These are phyloP conservation scores for Psilanteris sp. DNA, from an alignment of 1,140 invertebrate species.

Conservation along the genomic window DNA sequence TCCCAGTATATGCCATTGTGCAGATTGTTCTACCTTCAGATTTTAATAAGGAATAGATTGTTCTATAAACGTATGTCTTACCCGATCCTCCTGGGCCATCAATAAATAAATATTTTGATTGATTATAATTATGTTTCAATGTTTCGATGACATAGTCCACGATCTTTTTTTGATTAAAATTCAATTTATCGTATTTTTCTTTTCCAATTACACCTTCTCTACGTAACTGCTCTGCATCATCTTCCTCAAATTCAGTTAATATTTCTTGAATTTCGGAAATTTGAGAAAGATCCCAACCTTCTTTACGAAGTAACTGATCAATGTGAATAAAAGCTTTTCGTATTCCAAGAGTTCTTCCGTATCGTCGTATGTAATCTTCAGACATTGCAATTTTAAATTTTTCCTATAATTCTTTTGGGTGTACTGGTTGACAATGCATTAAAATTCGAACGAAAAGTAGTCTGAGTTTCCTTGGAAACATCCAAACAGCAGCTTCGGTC, in stretches of 20 bases:
- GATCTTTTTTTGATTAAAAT: too few relatives aligned
- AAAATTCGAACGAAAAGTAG: too few relatives aligned
- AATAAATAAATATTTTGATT: conserved; percentile 38
- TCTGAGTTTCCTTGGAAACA: neutral
- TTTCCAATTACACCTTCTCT: too few relatives aligned
- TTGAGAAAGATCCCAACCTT: conserved; percentile 20
- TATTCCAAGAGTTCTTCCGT: conserved; percentile 8
- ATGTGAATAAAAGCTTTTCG: conserved; percentile 22
- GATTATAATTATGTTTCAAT: too few relatives aligned
- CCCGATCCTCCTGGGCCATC: conserved; percentile 60
- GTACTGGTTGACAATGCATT: too few relatives aligned
- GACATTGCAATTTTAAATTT: conserved; percentile 31
- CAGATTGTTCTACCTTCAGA: conserved; percentile 26
- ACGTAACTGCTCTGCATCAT: too few relatives aligned
- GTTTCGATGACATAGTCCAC: too few relatives aligned
- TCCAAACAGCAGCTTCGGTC: conserved; percentile 2
- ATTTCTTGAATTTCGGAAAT: conserved; percentile 31
- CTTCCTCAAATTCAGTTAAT: too few relatives aligned
- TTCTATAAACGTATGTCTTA: conserved; percentile 56
- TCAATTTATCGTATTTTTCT: too few relatives aligned
- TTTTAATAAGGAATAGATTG: conserved; percentile 38
- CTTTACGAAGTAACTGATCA: conserved; percentile 6
- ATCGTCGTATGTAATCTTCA: conserved; percentile 26
- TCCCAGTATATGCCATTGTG: conserved; percentile 24
- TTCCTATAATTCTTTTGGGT: neutral